phyloP scores from a whole-genome alignment of 2,113 vertebrate genomes.

The Shinisaurus crocodilurus region DNA sequence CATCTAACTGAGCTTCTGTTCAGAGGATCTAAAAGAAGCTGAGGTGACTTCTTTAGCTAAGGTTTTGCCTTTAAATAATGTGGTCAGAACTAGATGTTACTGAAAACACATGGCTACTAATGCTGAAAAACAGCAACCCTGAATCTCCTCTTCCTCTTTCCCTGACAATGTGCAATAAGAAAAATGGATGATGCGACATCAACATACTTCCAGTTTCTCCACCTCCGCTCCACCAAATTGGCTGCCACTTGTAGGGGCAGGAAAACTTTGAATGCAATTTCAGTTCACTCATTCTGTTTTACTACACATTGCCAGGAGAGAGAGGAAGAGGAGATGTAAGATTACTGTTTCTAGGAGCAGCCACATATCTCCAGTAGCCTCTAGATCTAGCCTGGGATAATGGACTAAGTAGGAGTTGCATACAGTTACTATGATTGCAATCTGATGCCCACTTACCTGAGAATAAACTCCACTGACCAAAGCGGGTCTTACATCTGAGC shows the following conservation, averaged over 20 bases:
- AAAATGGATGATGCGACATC: background rate
- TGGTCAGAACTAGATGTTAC: background rate
- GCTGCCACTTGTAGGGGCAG: background rate
- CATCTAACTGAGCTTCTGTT: slow-evolving; percentile 14
- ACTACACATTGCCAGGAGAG: background rate
- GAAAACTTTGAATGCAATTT: background rate
- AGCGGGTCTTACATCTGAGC: too few species aligned
- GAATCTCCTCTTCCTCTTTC: background rate
- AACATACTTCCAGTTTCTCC: background rate
- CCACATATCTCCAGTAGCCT: background rate
- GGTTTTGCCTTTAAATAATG: background rate
- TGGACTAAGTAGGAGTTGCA: background rate
- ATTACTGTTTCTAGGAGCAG: background rate
- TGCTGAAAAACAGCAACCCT: background rate
- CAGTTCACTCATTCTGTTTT: background rate
- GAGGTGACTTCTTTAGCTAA: background rate
- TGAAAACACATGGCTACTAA: background rate
- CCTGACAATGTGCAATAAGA: background rate
- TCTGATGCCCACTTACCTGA: too few species aligned
- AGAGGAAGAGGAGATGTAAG: background rate
- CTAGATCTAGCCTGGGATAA: background rate
- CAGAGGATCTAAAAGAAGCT: background rate
- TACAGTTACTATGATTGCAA: background rate
- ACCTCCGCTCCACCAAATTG: background rate
- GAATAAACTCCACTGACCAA: too few species aligned